These are phyloP conservation scores for Panzeria rudis DNA, from an alignment of 2,888 invertebrate species.

Conservation along the genomic window DNA sequence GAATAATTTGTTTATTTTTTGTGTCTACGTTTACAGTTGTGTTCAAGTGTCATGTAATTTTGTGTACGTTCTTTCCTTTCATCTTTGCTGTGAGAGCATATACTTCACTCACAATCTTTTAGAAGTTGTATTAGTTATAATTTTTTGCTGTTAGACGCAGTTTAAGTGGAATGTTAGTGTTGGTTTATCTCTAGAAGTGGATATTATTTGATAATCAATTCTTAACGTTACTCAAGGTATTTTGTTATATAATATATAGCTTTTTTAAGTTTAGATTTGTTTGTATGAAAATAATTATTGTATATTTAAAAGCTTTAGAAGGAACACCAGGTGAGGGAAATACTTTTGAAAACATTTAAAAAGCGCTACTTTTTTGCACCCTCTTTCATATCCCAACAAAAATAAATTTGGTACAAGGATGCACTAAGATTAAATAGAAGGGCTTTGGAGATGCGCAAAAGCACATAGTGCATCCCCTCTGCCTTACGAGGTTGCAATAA, in stretches of 20 bases:
- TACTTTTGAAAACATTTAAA: too few relatives aligned
- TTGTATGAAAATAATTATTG: neutral
- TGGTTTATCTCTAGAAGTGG: neutral
- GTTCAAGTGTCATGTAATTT: slow-evolving; percentile 43
- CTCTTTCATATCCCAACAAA: too few relatives aligned
- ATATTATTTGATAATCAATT: slow-evolving; percentile 34
- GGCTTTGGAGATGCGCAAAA: too few relatives aligned
- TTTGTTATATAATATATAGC: neutral
- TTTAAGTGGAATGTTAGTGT: slow-evolving; percentile 37
- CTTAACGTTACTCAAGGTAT: slow-evolving; percentile 48
- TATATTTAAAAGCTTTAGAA: too few relatives aligned
- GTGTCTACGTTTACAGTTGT: slow-evolving; percentile 5
- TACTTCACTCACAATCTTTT: slow-evolving; percentile 27
- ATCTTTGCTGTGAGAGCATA: slow-evolving; percentile 8
- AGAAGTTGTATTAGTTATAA: slow-evolving; percentile 35
- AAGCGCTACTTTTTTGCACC: too few relatives aligned
- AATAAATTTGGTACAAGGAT: too few relatives aligned
- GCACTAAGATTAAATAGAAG: too few relatives aligned
- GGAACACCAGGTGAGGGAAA: too few relatives aligned
- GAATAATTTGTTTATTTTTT: slow-evolving; percentile 27
- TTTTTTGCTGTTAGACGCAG: neutral
- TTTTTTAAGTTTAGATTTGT: neutral
- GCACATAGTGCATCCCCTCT: too few relatives aligned
- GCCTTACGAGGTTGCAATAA: too few relatives aligned
- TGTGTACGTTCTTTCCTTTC: slow-evolving; percentile 15